Evolutionary conservation across 2,888 invertebrate species (phyloP), one percentile per base, ranked within the genome.

Genomic region (Anthophora plumipes): DNA sequence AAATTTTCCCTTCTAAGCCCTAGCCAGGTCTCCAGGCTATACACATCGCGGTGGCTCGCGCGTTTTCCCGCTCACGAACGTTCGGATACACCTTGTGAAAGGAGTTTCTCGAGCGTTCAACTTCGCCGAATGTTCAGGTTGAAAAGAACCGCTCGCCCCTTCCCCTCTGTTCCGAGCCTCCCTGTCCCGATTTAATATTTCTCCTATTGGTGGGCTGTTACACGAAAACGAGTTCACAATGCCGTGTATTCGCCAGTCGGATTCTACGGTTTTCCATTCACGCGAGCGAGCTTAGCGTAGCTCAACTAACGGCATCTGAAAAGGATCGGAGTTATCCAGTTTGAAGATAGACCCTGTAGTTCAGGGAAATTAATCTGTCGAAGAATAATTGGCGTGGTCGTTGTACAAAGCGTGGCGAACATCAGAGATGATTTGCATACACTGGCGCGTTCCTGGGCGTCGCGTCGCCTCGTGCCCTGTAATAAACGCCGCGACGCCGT

Each of bases 321-420:
- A 39, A 25, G 22, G 31, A 31, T 14, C 22, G 52, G n/a, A 67
- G 39, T 22, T 39, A 22, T 52, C 22, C 66, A 12, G 39, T 52
- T 20, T 43, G 39, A 64, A 50, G 46, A 20, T n/a, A 1, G 48
- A 48, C 17, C 41, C 4, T 31, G 61, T 20, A 14, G 46, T n/a
- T 31, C 60, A n/a, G 67, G 66, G 73, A 52, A 76, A 66, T 83
- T 83, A 73, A 73, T 83, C 75, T 37, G 50, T 37, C 57, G 77
- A 64, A 54, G 75, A 66, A 70, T 76, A 71, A 70, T 71, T 66
- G 61, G 39, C 39, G 25, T 52, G 48, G 46, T n/a, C 37, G 9
- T n/a, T n/a, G 48, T 1, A 64, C 46, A 69, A 46, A 55, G 57
- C 68, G 39, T n/a, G 22, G 31, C 14, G 50, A 14, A 43, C 14